phyloP scores from a whole-genome alignment of 2,113 vertebrate genomes.

The Daboia siamensis region DNA sequence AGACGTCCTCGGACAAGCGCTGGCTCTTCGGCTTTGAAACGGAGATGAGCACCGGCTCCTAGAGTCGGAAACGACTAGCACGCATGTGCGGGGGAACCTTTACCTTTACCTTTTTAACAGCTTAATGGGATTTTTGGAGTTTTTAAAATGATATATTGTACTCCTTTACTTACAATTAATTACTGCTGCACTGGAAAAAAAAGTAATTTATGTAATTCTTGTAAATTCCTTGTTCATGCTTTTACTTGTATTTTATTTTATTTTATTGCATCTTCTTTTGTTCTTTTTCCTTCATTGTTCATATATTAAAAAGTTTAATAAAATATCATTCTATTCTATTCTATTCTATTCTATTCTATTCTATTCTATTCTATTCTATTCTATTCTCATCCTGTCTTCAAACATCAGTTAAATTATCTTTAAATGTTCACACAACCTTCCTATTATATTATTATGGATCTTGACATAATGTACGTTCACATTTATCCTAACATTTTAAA shows the following conservation, averaged over 20 bases:
- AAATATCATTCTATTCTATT: not conserved
- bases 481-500: not conserved
- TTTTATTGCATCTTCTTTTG: not conserved
- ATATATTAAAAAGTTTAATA: not conserved
- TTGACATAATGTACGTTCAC: not conserved
- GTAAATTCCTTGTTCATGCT: not conserved
- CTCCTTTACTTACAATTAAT: not conserved
- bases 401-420: not conserved
- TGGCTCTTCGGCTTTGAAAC: too few relatives aligned
- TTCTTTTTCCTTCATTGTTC: not conserved
- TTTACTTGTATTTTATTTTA: not conserved
- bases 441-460: not conserved
- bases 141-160: not conserved
- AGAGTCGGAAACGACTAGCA: too few relatives aligned
- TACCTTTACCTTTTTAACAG: too few relatives aligned
- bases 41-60: too few relatives aligned
- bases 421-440: not conserved
- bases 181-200: not conserved
- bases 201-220: not conserved
- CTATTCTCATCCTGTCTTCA: not conserved
- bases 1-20: too few relatives aligned
- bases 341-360: too few relatives aligned
- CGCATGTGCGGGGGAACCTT: too few relatives aligned
- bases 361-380: not conserved
- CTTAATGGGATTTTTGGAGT: not conserved